Percentiles rank a stretch among this genome's conserved stretches.
Conservation (phyloP, 1,140 invertebrate genomes). For the Zaprionus gabonicus region DNA sequence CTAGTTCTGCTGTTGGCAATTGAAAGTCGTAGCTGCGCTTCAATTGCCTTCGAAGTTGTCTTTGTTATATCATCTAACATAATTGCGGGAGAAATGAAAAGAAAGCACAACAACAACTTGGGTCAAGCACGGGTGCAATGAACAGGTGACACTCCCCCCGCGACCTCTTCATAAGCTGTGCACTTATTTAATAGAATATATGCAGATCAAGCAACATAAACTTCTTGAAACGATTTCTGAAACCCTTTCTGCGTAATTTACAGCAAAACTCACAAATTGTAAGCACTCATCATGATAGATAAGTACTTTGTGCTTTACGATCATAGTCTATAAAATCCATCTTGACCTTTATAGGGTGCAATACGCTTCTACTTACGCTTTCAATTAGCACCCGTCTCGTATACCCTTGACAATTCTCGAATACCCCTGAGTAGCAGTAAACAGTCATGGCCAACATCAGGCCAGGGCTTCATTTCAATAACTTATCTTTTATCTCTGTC, state of each 20-base stretch:
- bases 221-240: too few species aligned
- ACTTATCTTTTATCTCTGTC: constrained; percentile 1
- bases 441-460: neutral
- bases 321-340: neutral
- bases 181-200: too few species aligned
- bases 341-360: neutral
- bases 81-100: constrained; percentile 16
- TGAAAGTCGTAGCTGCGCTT: constrained; percentile 29
- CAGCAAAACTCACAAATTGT: neutral
- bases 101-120: constrained; percentile 2
- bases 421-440: neutral
- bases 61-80: constrained; percentile 22
- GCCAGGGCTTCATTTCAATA: neutral
- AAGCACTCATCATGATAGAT: neutral
- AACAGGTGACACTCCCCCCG: too few species aligned
- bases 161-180: too few species aligned
- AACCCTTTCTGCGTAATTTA: too few species aligned
- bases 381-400: neutral
- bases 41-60: constrained; percentile 42
- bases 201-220: too few species aligned
- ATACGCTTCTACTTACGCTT: neutral
- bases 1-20: constrained; percentile 18
- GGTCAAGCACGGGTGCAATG: neutral
- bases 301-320: neutral
- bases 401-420: neutral